phyloP scores from a whole-genome alignment of 35 echinoderm and acorn worm genomes.

The Anneissia japonica region DNA sequence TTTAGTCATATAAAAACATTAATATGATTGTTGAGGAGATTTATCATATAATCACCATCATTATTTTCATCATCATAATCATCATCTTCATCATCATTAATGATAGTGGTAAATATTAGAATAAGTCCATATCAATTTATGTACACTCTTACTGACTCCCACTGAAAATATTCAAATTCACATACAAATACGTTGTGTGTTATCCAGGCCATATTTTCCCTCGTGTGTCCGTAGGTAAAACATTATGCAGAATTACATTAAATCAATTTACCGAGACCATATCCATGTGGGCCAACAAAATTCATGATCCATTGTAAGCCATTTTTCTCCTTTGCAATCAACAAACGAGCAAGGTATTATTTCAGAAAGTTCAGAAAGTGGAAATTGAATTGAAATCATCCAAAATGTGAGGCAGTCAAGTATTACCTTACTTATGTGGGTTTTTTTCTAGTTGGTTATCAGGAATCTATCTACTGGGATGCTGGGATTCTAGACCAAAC shows the following conservation, averaged over 20 bases:
- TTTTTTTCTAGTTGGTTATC: too few relatives aligned
- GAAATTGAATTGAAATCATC: background rate
- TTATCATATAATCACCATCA: too few relatives aligned
- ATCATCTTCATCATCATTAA: too few relatives aligned
- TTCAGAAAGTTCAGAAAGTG: background rate
- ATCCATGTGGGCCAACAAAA: background rate
- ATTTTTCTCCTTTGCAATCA: background rate
- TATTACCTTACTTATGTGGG: too few relatives aligned
- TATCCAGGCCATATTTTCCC: background rate
- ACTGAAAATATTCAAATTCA: background rate
- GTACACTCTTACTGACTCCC: background rate
- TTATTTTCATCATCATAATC: too few relatives aligned
- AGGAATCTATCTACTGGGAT: too few relatives aligned
- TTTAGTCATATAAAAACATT: too few relatives aligned
- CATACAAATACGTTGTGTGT: background rate
- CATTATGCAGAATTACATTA: background rate
- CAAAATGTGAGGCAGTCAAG: too few relatives aligned
- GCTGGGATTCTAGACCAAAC: too few relatives aligned
- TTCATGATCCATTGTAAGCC: background rate
- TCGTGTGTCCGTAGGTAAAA: background rate
- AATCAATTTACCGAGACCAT: background rate
- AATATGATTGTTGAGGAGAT: too few relatives aligned
- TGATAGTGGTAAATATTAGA: too few relatives aligned
- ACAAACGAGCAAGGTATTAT: background rate
- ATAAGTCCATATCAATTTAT: too few relatives aligned